These are phyloP conservation scores for Jacana jacana DNA, from an alignment of 2,113 vertebrate genomes.

Conservation along the genomic window DNA sequence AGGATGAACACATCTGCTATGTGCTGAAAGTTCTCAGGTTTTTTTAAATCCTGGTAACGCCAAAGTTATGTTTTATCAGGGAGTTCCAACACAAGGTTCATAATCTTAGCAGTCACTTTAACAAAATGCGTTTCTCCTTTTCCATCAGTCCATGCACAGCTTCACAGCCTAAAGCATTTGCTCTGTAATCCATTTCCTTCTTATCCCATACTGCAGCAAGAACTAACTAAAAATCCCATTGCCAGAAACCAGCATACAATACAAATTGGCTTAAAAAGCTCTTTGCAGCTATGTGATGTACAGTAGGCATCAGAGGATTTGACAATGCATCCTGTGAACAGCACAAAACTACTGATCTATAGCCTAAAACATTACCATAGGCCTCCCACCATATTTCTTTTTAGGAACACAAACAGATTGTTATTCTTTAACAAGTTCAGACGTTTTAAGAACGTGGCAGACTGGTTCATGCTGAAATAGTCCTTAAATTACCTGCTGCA, in stretches of 20 bases:
- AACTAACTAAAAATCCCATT: neutral
- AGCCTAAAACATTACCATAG: neutral
- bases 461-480: neutral
- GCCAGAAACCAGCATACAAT: neutral
- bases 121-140: neutral
- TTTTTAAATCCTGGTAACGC: neutral
- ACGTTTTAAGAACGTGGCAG: neutral
- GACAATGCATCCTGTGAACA: neutral
- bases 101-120: neutral
- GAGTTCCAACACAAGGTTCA: neutral
- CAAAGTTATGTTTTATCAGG: neutral
- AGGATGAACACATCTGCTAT: neutral
- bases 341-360: neutral
- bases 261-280: neutral
- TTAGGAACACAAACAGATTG: neutral
- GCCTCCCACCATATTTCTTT: neutral
- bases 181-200: neutral
- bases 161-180: neutral
- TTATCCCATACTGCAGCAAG: neutral
- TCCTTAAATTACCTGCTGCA: conserved; percentile 89
- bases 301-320: neutral
- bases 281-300: neutral
- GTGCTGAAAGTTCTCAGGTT: neutral
- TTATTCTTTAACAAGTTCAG: neutral
- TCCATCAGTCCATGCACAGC: neutral